Evolutionary conservation across 2,888 invertebrate genomes (phyloP).

Genomic region (Matsumyia berberina): DNA sequence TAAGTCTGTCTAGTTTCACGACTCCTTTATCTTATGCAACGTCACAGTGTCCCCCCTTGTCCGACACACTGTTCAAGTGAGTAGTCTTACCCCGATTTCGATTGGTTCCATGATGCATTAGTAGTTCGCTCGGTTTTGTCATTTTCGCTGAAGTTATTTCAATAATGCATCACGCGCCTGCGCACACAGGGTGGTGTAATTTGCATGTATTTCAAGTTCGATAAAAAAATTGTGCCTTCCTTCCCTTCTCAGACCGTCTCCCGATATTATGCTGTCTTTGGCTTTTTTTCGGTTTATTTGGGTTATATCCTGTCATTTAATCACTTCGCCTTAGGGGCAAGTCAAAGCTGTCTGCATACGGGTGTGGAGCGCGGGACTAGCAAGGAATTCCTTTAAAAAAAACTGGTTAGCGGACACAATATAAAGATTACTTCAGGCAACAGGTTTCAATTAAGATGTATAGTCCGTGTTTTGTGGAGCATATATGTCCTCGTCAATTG

Average conservation of each 20-base stretch:
- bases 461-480: slow-evolving; percentile 29
- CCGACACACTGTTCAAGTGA: neutral
- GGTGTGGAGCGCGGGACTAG: neutral
- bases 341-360: slow-evolving; percentile 14
- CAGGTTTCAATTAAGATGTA: slow-evolving; percentile 65
- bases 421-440: slow-evolving; percentile 23
- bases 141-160: slow-evolving; percentile 31
- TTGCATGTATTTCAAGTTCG: slow-evolving; percentile 43
- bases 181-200: slow-evolving; percentile 47
- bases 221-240: neutral
- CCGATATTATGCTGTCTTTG: neutral
- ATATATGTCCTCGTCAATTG: slow-evolving; percentile 62
- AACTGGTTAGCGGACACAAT: slow-evolving; percentile 41
- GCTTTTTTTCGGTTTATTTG: slow-evolving; percentile 39
- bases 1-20: too few relatives aligned
- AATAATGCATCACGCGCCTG: slow-evolving; percentile 37
- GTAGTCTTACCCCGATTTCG: slow-evolving; percentile 1
- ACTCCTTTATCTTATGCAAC: too few relatives aligned
- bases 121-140: slow-evolving; percentile 44
- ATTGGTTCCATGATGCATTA: slow-evolving; percentile 49
- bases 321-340: slow-evolving; percentile 51
- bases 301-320: slow-evolving; percentile 66
- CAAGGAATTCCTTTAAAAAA: slow-evolving; percentile 38
- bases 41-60: neutral
- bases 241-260: neutral